A percentile compares a stretch with the other conserved stretches of the same genome.
Conservation (phyloP, 2,888 invertebrate species). For the Tridacna crocea region DNA sequence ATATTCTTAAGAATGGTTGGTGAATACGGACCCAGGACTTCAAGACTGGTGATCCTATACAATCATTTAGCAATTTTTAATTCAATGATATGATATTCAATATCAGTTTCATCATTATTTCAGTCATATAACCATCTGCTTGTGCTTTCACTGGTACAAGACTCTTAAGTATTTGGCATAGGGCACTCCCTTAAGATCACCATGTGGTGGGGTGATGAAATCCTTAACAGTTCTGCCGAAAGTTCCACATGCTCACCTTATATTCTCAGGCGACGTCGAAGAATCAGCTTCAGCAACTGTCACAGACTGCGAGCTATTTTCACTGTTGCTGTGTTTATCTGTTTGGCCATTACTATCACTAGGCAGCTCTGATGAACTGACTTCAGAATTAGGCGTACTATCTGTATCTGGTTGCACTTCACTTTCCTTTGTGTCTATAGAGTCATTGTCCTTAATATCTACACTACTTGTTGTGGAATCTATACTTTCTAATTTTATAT, state of each 20-base stretch:
- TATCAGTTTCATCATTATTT: too few relatives aligned
- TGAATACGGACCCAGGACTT: too few relatives aligned
- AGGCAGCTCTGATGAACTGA: neutral
- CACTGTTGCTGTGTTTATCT: constrained; percentile 5
- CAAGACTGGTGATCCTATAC: too few relatives aligned
- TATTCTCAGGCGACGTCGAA: constrained; percentile 5
- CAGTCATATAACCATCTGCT: too few relatives aligned
- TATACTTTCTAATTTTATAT: constrained; percentile 60
- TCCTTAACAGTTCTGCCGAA: too few relatives aligned
- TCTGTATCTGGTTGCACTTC: constrained; percentile 12
- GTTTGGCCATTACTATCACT: constrained; percentile 13
- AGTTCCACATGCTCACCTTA: neutral
- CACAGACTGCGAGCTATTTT: constrained; percentile 6
- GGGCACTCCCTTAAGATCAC: too few relatives aligned
- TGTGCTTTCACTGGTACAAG: too few relatives aligned
- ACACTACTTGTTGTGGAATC: constrained; percentile 39
- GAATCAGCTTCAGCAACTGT: constrained; percentile 19
- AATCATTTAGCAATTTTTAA: too few relatives aligned
- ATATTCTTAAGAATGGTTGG: too few relatives aligned
- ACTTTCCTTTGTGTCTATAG: constrained; percentile 17
- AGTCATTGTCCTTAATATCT: constrained; percentile 18
- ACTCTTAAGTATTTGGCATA: too few relatives aligned
- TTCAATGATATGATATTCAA: too few relatives aligned
- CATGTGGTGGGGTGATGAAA: too few relatives aligned
- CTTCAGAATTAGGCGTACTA: constrained; percentile 17